Base-by-base conservation (phyloP, 1,140 invertebrate species). In the Sycobia sp. region DNA sequence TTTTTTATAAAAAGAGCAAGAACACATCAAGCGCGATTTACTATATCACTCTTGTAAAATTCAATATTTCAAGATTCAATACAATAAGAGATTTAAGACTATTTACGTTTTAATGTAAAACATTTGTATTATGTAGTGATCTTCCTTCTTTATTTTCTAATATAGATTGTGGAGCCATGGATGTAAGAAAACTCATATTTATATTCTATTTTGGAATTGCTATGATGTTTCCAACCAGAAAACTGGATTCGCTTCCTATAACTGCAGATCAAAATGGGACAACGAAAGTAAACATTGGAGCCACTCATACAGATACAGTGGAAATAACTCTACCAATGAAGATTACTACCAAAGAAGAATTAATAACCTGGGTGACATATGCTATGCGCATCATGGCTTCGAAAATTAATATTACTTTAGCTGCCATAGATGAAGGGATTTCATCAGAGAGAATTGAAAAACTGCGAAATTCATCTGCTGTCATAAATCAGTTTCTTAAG, bases 351-450 rank as follows among this genome's bases (percentile, higher is more conserved):
- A 74, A 73, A 34, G 74, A 80, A 5, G 79, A 82, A 18, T 34
- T 82, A 0, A 49, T 80, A 0, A 57, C 70, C 5, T 80, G 77
- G 78, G 73, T 76, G 0, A 78, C 69, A 10, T 81, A 80, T 22
- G 78, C 78, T 0, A 75, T 79, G 66, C 56, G 72, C 14, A 39
- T 79, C 16, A 78, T 82, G 76, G 73, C 80, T 0, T 77, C 79
- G 0, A 74, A 62, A 11, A 70, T 81, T 9, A 81, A 82, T 23
- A 72, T 80, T 5, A 78, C 76, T 0, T 36, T 80, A 5, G 27
- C 44, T 0, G 10, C 14, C n/a, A 4, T 44, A 10, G 1, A 22
- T 36, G 1, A 43, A 23, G n/a, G 68, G 54, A 49, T 41, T 1
- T 20, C 49, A 27, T 11, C 49, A 4, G 55, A 65, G 29, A 65